phyloP scores from a whole-genome alignment of 2,888 invertebrate genomes.

The Hypomecis punctinalis region DNA sequence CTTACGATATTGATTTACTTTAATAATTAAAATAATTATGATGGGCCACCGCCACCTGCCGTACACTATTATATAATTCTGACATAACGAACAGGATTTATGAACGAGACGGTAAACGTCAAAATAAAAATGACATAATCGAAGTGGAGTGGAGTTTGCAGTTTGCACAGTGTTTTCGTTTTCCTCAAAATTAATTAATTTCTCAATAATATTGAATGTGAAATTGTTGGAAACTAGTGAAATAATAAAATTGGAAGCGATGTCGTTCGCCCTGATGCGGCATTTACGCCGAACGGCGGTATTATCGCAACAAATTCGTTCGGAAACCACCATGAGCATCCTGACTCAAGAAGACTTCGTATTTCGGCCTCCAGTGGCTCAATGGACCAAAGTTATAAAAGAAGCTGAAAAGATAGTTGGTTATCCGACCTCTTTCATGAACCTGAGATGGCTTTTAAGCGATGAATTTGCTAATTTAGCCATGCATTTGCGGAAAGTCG shows the following conservation, averaged over 20 bases:
- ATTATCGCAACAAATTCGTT: slow-evolving; percentile 67
- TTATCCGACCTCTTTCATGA: slow-evolving; percentile 86
- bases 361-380: slow-evolving; percentile 74
- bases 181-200: slow-evolving; percentile 13
- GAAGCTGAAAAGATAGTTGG: slow-evolving; percentile 83
- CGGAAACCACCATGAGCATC: slow-evolving; percentile 74
- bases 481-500: slow-evolving; percentile 81
- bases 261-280: slow-evolving; percentile 74
- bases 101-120: slow-evolving; percentile 59
- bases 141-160: slow-evolving; percentile 37
- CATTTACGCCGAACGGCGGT: slow-evolving; percentile 71
- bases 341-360: slow-evolving; percentile 76
- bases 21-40: too few species aligned
- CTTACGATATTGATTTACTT: too few species aligned
- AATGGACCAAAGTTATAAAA: slow-evolving; percentile 74
- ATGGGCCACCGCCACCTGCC: too few species aligned
- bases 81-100: slow-evolving; percentile 41
- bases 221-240: slow-evolving; percentile 43
- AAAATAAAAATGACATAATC: slow-evolving; percentile 63
- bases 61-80: background rate
- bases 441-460: slow-evolving; percentile 86
- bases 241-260: slow-evolving; percentile 48
- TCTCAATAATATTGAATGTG: slow-evolving; percentile 51
- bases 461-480: slow-evolving; percentile 87
- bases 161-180: slow-evolving; percentile 50